Evolutionary conservation across 2,888 invertebrate species (phyloP), one percentile per base, ranked within the genome.

Genomic region (Drosophila cognata): DNA sequence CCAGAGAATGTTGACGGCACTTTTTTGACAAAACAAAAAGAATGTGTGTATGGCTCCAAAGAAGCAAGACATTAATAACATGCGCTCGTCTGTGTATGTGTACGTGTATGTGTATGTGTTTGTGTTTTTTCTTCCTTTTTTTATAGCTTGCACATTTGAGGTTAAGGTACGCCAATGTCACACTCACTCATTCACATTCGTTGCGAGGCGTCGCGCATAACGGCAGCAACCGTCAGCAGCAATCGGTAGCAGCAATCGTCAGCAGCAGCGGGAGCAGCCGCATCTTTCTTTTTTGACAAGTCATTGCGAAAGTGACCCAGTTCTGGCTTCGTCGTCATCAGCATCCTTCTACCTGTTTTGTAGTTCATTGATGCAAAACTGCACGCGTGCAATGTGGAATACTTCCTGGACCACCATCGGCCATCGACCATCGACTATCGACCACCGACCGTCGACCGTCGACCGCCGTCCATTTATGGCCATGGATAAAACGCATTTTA

Each of bases 121-220:
- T 71, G 51, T 73, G 67, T 61, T 75, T 71, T 62, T 72, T 69
- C 70, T 76, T 70, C 76, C 52, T 80, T 79, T 79, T 80, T 80
- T 74, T 69, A 82, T 71, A 71, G 77, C 78, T 82, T 82, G 84
- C 85, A 87, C 87, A 81, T 89, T 91, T 91, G 91, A 91, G 91
- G 91, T 91, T 91, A 91, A 91, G 91, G 91, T 86, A 87, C 78
- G 81, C 89, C 90, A 91, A 91, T 91, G 90, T 91, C 91, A 90
- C 90, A 88, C 80, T 88, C 89, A 91, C 91, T 91, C 91, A 90
- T 86, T 91, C 91, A 90, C 84, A 89, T 81, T 89, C 84, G 89
- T 82, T 82, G 81, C 84, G 85, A 76, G 77, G 84, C 80, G 70
- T 77, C 89, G 86, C 88, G 89, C 81, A 72, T 83, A 81, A 81